These are phyloP conservation scores for Camelus bactrianus DNA, from an alignment of 2,113 vertebrate genomes.

Conservation along the genomic window DNA sequence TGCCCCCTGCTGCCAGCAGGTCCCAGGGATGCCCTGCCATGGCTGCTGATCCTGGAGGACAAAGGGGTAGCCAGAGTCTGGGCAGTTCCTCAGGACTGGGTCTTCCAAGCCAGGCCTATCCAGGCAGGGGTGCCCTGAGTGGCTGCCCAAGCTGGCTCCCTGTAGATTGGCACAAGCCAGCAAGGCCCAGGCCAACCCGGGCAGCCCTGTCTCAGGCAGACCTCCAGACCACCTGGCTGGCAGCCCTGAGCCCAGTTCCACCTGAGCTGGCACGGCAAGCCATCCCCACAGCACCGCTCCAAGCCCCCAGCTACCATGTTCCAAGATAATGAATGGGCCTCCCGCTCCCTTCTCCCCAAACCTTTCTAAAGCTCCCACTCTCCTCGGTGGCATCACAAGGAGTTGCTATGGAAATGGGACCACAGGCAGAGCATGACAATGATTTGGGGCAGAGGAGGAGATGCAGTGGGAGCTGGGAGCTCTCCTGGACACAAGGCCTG, in stretches of 20 bases:
- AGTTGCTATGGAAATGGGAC: conserved; percentile 79
- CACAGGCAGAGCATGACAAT: conserved; percentile 64
- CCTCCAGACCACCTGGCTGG: conserved; percentile 58
- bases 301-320: neutral
- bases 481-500: neutral
- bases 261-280: conserved; percentile 12
- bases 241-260: neutral
- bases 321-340: conserved; percentile 37
- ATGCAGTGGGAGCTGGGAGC: neutral
- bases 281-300: neutral
- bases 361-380: conserved; percentile 51
- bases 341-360: conserved; percentile 25
- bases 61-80: neutral
- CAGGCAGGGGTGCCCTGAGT: neutral
- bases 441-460: conserved; percentile 65
- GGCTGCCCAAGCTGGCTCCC: neutral
- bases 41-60: neutral
- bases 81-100: neutral
- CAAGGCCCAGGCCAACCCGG: neutral
- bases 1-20: neutral
- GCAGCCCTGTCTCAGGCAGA: neutral
- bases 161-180: neutral
- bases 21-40: neutral
- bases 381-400: conserved; percentile 47
- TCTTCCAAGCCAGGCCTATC: neutral